Percentiles rank a stretch among this genome's conserved stretches.
phyloP scores from a whole-genome alignment of 2,113 vertebrate species.

The Coryphaenoides rupestris region DNA sequence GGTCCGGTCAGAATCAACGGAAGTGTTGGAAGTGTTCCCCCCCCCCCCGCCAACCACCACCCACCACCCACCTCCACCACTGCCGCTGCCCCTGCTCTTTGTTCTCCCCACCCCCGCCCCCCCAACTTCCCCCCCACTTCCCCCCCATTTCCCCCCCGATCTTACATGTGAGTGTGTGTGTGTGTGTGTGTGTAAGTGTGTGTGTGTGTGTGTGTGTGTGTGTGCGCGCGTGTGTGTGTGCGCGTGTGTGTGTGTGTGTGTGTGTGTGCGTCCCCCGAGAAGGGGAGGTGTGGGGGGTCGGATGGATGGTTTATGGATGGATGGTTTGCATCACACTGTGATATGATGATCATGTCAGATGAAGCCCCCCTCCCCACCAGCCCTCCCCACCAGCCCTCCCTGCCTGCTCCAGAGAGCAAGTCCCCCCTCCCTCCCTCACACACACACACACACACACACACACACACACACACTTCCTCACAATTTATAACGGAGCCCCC shows the following conservation, averaged over 20 bases:
- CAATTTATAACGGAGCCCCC: not conserved
- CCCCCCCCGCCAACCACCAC: conserved; percentile 28
- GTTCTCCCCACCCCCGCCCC: conserved; percentile 24
- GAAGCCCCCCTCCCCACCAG: not conserved
- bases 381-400: no score
- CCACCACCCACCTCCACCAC: conserved; percentile 41
- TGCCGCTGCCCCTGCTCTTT: conserved; percentile 32
- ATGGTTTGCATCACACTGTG: conserved; percentile 5
- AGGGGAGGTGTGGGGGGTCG: not conserved
- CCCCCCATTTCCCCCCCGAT: no score
- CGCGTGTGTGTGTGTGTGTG: conserved; percentile 1
- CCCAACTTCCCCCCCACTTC: no score
- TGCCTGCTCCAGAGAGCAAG: no score
- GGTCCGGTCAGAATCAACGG: conserved; percentile 54
- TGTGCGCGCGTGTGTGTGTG: conserved; percentile 7
- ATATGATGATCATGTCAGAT: conserved; percentile 25
- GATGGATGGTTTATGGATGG: conserved; percentile 24
- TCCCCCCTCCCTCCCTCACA: no score
- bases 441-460: not conserved
- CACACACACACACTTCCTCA: not conserved
- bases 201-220: conserved; percentile 3
- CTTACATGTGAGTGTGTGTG: not conserved
- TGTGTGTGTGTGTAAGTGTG: conserved; percentile 7
- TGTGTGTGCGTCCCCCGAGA: not conserved
- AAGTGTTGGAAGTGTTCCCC: conserved; percentile 50